phyloP scores from a whole-genome alignment of 2,888 invertebrate species.

The Cephus sareptanus region DNA sequence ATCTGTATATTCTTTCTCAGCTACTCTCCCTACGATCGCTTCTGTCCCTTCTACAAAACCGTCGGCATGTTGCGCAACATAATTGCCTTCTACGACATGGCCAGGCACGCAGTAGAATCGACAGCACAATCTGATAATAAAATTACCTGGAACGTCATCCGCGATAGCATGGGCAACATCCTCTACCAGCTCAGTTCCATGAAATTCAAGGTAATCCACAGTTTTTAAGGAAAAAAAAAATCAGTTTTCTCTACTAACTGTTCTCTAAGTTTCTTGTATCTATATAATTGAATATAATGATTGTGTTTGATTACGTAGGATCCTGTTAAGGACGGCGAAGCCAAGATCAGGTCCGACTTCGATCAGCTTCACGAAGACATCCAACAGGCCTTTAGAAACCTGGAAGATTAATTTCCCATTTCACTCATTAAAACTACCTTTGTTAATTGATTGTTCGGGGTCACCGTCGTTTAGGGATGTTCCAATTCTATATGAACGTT shows the following conservation, averaged over 20 bases:
- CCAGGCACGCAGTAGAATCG: slow-evolving; percentile 96
- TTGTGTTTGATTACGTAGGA: slow-evolving; percentile 73
- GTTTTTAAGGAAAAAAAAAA: slow-evolving; percentile 19
- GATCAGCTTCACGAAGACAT: slow-evolving; percentile 97
- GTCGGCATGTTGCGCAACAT: slow-evolving; percentile 99
- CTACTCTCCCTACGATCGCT: slow-evolving; percentile 93
- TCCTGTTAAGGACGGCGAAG: slow-evolving; percentile 97
- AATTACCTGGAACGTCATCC: slow-evolving; percentile 97
- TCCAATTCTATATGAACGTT: slow-evolving; percentile 18
- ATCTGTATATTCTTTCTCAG: slow-evolving; percentile 58
- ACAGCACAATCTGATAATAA: slow-evolving; percentile 99
- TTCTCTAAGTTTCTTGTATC: background rate
- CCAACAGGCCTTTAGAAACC: slow-evolving; percentile 96
- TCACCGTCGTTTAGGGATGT: slow-evolving; percentile 43
- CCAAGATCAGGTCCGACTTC: slow-evolving; percentile 96
- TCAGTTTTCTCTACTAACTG: background rate
- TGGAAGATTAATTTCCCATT: slow-evolving; percentile 85
- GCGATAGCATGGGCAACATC: slow-evolving; percentile 95
- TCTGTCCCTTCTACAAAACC: slow-evolving; percentile 99
- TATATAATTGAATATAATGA: background rate
- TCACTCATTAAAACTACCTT: slow-evolving; percentile 24
- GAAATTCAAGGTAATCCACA: slow-evolving; percentile 90
- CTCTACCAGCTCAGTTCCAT: slow-evolving; percentile 97
- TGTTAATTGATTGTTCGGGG: slow-evolving; percentile 22
- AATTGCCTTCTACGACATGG: slow-evolving; percentile 98